A percentile compares a stretch with the other conserved stretches of the same genome.
These are phyloP conservation scores for Bembecia ichneumoniformis DNA, from an alignment of 2,888 invertebrate species.

Conservation along the genomic window DNA sequence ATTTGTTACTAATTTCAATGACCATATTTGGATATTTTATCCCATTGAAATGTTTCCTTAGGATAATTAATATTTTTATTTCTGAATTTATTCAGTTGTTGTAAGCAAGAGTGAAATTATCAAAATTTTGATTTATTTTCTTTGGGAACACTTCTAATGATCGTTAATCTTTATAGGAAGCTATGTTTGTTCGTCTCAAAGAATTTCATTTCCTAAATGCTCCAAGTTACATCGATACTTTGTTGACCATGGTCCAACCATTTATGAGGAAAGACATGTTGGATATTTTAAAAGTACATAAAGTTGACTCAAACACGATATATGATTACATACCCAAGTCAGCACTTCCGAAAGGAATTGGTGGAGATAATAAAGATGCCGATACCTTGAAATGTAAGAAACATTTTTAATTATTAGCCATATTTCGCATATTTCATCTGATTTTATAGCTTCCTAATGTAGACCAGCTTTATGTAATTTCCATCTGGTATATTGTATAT, in stretches of 20 bases:
- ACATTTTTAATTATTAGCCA: not conserved
- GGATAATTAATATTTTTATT: not conserved
- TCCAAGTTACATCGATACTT: conserved; percentile 76
- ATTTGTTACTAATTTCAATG: not conserved
- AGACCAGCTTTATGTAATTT: no score
- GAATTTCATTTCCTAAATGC: conserved; percentile 80
- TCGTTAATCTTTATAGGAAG: conserved; percentile 64
- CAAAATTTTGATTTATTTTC: no score
- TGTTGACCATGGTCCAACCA: conserved; percentile 76
- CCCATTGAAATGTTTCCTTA: no score
- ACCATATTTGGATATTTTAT: not conserved
- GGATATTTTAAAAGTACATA: conserved; percentile 66
- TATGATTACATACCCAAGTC: conserved; percentile 64
- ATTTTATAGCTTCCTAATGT: no score
- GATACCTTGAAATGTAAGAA: conserved; percentile 24
- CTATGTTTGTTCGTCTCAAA: conserved; percentile 70
- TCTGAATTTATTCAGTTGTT: not conserved
- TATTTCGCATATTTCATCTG: not conserved
- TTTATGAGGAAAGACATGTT: conserved; percentile 79
- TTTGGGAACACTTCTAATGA: no score
- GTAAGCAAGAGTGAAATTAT: no score
- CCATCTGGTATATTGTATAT: no score
- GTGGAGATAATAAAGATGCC: conserved; percentile 53
- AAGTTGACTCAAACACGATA: conserved; percentile 49
- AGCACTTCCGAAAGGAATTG: conserved; percentile 72